Conservation (phyloP, 2,888 invertebrate species). For the Dicyrtoma fusca region DNA sequence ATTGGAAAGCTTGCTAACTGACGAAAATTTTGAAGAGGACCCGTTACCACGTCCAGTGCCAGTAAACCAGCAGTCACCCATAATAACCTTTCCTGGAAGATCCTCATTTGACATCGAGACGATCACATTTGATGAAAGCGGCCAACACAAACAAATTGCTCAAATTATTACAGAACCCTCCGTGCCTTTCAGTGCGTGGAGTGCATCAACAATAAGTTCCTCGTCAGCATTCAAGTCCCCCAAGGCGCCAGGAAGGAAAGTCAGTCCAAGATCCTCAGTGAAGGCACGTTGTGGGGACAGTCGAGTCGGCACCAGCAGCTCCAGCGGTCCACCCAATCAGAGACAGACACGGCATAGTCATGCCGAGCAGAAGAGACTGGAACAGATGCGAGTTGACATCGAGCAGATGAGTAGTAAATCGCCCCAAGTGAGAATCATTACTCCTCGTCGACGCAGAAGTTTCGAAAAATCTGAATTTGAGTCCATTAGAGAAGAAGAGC, state of each 20-base stretch:
- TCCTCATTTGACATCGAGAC: conserved; percentile 29
- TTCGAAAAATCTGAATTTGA: not conserved
- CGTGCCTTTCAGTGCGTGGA: not conserved
- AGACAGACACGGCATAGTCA: too few relatives aligned
- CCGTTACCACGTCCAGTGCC: not conserved
- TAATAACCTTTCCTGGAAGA: conserved; percentile 8
- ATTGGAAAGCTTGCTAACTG: conserved; percentile 15
- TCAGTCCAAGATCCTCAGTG: too few relatives aligned
- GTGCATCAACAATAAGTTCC: too few relatives aligned
- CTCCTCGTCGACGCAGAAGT: not conserved
- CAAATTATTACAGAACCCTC: conserved; percentile 37
- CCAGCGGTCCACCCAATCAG: too few relatives aligned
- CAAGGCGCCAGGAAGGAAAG: too few relatives aligned
- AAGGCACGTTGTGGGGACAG: too few relatives aligned
- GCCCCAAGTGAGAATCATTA: too few relatives aligned
- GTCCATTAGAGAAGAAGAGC: conserved; percentile 17
- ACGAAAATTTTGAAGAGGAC: conserved; percentile 23
- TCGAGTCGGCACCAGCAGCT: too few relatives aligned
- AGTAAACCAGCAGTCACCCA: too few relatives aligned
- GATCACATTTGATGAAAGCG: conserved; percentile 29
- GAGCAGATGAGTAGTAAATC: not conserved
- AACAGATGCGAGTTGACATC: too few relatives aligned
- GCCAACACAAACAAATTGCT: conserved; percentile 37
- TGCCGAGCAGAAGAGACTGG: too few relatives aligned
- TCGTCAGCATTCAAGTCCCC: too few relatives aligned